Evolutionary conservation across 2,888 invertebrate species (phyloP), one percentile per base, ranked within the genome.

Genomic region (Temnothorax unifasciatus): DNA sequence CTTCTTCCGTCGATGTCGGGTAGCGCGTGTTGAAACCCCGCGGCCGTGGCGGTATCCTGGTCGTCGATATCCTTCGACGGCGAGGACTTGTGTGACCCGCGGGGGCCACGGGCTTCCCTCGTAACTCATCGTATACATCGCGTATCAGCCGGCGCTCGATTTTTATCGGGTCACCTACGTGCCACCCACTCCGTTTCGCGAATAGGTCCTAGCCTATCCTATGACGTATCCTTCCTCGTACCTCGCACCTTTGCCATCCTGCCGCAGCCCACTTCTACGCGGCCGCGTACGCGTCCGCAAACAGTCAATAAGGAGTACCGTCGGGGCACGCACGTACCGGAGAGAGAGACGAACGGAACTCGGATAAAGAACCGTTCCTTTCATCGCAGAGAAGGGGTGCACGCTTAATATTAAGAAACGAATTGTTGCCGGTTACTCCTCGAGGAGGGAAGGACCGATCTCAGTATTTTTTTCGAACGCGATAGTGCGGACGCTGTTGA

Each of bases 121-220:
- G 44, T 6, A 34, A 6, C 34, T 34, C 29, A 29, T 29, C 34
- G 34, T 34, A 34, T 34, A 5, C 47, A 34, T 59, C 59, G 34
- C 69, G 18, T n/a, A n/a, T 29, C 54, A 54, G 25, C n/a, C 68
- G 68, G 29, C 9, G 79, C 47, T 59, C 73, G 59, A 81, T 73
- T 71, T 81, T 81, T 81, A 73, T 71, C 71, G 73, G 79, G 71
- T n/a, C 79, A 71, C 79, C 79, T 34, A 50, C 73, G 34, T 59
- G 44, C 77, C 76, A 41, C 76, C 77, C 77, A 68, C 77, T 47
- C 59, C 25, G 21, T 73, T 44, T 50, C 21, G 18, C 63, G 59
- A 47, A 47, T 15, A 69, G 44, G 29, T 68, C 38, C 69, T 57
- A 50, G 15, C n/a, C 38, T n/a, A 54, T 25, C 57, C 79, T 79